Evolutionary conservation across 1,140 invertebrate species (phyloP).

Genomic region (Melipona quadrifasciata): DNA sequence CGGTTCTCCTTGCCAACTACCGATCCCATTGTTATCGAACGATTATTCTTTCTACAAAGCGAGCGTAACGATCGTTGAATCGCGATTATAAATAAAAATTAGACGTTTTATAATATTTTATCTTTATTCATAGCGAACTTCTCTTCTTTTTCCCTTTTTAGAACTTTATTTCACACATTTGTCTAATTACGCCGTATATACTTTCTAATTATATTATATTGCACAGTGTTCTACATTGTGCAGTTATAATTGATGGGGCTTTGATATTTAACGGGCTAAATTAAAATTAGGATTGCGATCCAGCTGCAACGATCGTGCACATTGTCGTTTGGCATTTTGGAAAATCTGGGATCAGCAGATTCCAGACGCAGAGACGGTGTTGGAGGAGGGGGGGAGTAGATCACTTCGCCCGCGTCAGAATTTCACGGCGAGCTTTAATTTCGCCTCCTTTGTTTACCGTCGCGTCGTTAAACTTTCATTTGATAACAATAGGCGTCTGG

Average conservation of each 20-base stretch:
- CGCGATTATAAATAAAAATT: not conserved
- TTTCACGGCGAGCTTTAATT: slow-evolving; percentile 50
- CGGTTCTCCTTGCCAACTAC: not conserved
- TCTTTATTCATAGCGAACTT: not conserved
- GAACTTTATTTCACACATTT: too few relatives aligned
- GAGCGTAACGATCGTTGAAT: not conserved
- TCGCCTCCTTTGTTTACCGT: slow-evolving; percentile 29
- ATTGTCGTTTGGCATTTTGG: too few relatives aligned
- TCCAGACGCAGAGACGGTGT: not conserved
- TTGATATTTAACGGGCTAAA: too few relatives aligned
- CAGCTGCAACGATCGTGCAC: not conserved
- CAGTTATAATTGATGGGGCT: too few relatives aligned
- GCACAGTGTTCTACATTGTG: too few relatives aligned
- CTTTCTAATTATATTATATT: too few relatives aligned
- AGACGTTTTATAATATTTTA: not conserved
- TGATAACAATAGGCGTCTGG: slow-evolving; percentile 39
- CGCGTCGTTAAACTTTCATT: slow-evolving; percentile 58
- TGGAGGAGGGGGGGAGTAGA: not conserved
- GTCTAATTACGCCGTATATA: too few relatives aligned
- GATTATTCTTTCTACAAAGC: slow-evolving; percentile 4
- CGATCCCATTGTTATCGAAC: not conserved
- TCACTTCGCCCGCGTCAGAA: slow-evolving; percentile 30
- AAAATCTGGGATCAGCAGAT: not conserved
- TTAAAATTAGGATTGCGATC: too few relatives aligned
- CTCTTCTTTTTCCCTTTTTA: not conserved